Evolutionary conservation across 2,888 invertebrate species (phyloP).

Genomic region (Dicyrtoma fusca): DNA sequence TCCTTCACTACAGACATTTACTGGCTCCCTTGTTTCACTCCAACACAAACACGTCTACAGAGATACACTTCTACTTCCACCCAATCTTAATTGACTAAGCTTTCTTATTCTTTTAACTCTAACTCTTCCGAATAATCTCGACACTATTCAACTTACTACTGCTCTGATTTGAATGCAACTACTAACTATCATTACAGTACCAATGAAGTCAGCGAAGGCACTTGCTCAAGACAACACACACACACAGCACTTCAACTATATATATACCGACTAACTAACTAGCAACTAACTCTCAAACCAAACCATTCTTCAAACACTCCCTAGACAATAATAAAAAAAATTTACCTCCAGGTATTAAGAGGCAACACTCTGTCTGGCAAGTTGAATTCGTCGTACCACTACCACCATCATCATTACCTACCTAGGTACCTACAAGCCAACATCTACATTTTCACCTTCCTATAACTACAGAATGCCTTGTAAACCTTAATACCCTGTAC

Average conservation of each 20-base stretch:
- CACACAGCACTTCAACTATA: not conserved
- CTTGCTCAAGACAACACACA: too few relatives aligned
- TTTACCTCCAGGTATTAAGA: conserved; percentile 34
- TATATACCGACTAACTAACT: conserved; percentile 6
- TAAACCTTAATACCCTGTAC: not conserved
- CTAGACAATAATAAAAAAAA: conserved; percentile 23
- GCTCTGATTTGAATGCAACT: conserved; percentile 23
- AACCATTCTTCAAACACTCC: not conserved
- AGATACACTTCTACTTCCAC: too few relatives aligned
- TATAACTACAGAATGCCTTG: not conserved
- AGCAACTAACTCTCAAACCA: not conserved
- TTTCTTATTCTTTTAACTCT: conserved; percentile 16
- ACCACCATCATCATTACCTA: conserved; percentile 10
- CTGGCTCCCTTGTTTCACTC: conserved; percentile 27
- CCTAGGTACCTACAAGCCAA: not conserved
- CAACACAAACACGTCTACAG: conserved; percentile 8
- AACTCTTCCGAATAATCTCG: conserved; percentile 16
- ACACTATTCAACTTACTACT: not conserved
- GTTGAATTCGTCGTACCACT: conserved; percentile 7
- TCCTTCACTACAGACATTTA: conserved; percentile 1
- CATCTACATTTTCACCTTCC: not conserved
- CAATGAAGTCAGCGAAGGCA: too few relatives aligned
- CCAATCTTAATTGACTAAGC: conserved; percentile 41
- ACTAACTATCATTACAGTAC: too few relatives aligned
- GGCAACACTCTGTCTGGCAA: conserved; percentile 38